Evolutionary conservation across 2,888 invertebrate species (phyloP), one percentile per base, ranked within the genome.

Genomic region (Chrysina gloriosa): DNA sequence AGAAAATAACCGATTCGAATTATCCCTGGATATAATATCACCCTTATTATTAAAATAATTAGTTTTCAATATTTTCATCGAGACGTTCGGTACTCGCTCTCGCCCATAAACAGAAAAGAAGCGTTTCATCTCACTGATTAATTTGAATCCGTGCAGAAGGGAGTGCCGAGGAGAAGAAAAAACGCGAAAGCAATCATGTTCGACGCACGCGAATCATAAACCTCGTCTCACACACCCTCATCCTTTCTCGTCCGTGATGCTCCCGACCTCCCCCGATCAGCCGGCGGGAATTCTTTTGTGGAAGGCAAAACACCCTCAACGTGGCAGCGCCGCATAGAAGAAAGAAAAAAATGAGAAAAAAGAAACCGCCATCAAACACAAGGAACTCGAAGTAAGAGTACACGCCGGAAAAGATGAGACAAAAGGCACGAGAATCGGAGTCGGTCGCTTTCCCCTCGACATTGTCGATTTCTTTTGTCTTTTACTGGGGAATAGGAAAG

Each of bases 231-330:
- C 31, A 5, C 19, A 14, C n/a, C 14, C 31, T 31, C 52, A 16
- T n/a, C 14, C 21, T 21, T 3, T 21, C 45, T 9, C 16, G 14
- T 2, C 25, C 14, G 19, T 7, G 11, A n/a, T 14, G 45, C 42
- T 42, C 27, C 21, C 36, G 23, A 23, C 36, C 21, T 34, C 7
- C 36, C 42, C 16, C 42, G 27, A 61, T 42, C 27, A 27, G 58
- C 58, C 42, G 27, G 3, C 27, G 42, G 42, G 39, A 39, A 61
- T 61, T 42, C 58, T 61, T 61, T 61, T 61, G 58, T 25, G 42
- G 42, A 9, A 19, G 16, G 25, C 58, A 61, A 42, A 61, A 42
- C 9, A 31, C 31, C 29, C 52, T 31, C 31, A 9, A 52, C 34
- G 19, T 19, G 29, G 19, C 45, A 16, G 52, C 52, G 31, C 11